Evolutionary conservation across 2,797 vertebrate genomes (phyloP), one percentile per base, ranked within the genome.

Genomic region (Holocentrus rufus): DNA sequence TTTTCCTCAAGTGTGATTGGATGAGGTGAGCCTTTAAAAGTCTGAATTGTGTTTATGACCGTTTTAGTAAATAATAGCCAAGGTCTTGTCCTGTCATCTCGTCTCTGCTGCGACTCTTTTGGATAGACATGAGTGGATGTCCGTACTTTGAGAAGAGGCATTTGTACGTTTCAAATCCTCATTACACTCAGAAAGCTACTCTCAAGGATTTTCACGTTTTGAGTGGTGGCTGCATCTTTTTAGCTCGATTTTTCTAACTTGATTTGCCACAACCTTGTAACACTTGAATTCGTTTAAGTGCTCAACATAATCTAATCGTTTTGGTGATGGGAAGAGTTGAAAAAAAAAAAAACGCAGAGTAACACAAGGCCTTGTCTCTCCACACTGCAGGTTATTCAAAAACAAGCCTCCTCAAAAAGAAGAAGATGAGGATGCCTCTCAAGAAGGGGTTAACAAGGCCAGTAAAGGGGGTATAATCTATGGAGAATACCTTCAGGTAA

Each of bases 401-500:
- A 95, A 90, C n/a, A 93, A 93, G 82, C 76, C 92, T 82, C 89
- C 93, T 36, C 77, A 82, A 13, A 83, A 69, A 18, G 93, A 95
- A n/a, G 93, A 91, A n/a, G 88, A 89, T 15, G 92, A 94, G 0
- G 95, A 97, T 36, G 86, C 81, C 36, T 92, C 96, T 52, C 97
- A 98, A 86, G 90, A 80, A 7, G 96, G 96, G 9, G 81, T 92
- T 66, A 98, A 98, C 85, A 97, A 94, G 84, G 95, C 96, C 87
- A 95, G 93, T 77, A 96, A 91, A 92, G 95, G 96, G 73, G 95
- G 95, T 5, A 93, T 98, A 61, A 85, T 95, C 75, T 99, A 98
- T 11, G 95, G 96, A 25, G 95, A 96, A 67, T 99, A 99, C 69
- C 86, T 99, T 42, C 95, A 97, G 87, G 97, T 98, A 52, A 74